Conservation (phyloP, 2,797 vertebrate genomes). For the Sebastolobus altivelis region DNA sequence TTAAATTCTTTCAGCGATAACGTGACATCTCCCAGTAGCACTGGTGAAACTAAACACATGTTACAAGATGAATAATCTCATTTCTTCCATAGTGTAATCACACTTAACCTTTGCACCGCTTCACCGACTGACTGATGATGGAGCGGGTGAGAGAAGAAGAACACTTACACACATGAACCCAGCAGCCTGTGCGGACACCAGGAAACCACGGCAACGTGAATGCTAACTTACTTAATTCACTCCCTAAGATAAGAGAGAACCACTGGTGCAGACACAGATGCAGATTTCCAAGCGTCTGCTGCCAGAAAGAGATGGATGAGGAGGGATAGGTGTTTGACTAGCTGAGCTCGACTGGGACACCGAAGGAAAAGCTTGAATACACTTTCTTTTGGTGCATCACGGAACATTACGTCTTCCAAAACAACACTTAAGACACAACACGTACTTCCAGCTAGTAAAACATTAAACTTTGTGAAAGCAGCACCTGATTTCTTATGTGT, state of each 20-base stretch:
- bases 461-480: constrained; percentile 47
- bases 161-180: constrained; percentile 12
- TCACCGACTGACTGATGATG: constrained; percentile 22
- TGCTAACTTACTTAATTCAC: constrained; percentile 21
- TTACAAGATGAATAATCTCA: constrained; percentile 20
- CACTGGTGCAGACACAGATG: constrained; percentile 22
- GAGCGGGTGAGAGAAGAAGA: constrained; percentile 24
- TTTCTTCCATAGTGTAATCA: constrained; percentile 44
- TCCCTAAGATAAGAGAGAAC: constrained; percentile 27
- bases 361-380: constrained; percentile 31
- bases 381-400: constrained; percentile 22
- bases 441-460: constrained; percentile 39
- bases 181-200: constrained; percentile 14
- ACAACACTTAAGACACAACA: constrained; percentile 32
- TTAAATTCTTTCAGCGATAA: constrained; percentile 2
- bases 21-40: constrained; percentile 25
- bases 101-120: constrained; percentile 22
- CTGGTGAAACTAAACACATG: constrained; percentile 23
- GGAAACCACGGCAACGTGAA: constrained; percentile 34
- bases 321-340: constrained; percentile 22
- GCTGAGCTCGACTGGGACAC: constrained; percentile 21
- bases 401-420: constrained; percentile 21
- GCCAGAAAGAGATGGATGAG: constrained; percentile 64
- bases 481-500: constrained; percentile 37
- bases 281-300: constrained; percentile 34